Evolutionary conservation across 2,113 vertebrate species (phyloP), one percentile per base, ranked within the genome.

Genomic region (Urocynchramus pylzowi): DNA sequence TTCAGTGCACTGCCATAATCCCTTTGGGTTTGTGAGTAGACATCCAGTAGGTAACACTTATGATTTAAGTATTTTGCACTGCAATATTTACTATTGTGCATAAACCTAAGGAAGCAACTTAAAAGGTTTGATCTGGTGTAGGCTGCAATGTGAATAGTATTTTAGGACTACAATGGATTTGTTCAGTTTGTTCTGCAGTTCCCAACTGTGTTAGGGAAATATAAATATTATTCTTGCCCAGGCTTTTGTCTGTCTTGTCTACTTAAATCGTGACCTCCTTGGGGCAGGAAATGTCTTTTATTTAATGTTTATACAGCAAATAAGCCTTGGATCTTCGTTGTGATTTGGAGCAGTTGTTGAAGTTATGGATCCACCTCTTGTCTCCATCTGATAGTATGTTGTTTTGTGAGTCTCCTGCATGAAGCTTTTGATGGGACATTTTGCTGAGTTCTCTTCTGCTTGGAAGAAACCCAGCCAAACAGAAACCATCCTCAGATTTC

Each of bases 191-290:
- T 76, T 60, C 71, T 87, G 52, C 26, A 49, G 37, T 81, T 94
- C n/a, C 47, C 41, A 60, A 6, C 44, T 79, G 56, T 68, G 37
- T 68, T 45, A 82, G 74, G 47, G 52, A 92, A 94, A 76, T 37
- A 61, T 16, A 91, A 95, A 91, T 91, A 91, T 81, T 95, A 50
- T 82, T 92, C 64, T 93, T 89, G 60, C 22, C 23, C 37, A 70
- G 75, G 56, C 35, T 89, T 95, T 95, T 94, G 49, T 81, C 87
- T 91, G 47, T 89, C 73, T 78, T 89, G 47, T 84, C 80, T 91
- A 33, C 61, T 87, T 87, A 81, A 75, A 53, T 56, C 10, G 41
- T 89, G 77, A 92, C 41, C 41, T 84, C 44, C 84, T 78, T 37
- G 41, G 35, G 22, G n/a, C 37, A 78, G 73, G 47, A 92, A 87